These are phyloP conservation scores for Synanceia verrucosa DNA, from an alignment of 2,797 vertebrate genomes.

Conservation along the genomic window DNA sequence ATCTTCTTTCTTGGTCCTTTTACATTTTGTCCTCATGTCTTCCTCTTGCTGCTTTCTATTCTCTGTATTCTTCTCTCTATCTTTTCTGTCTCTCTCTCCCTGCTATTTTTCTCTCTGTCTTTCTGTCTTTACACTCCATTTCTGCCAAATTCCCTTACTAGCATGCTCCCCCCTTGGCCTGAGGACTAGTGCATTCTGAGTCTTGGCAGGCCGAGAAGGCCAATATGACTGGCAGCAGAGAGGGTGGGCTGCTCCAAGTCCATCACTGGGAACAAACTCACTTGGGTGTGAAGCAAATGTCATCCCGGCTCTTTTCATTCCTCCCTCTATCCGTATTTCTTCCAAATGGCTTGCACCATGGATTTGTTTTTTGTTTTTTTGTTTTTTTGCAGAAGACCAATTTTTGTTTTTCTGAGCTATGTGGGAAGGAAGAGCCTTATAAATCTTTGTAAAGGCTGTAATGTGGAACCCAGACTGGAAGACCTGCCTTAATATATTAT, in stretches of 20 bases:
- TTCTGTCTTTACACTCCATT: conserved; percentile 42
- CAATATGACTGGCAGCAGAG: conserved; percentile 62
- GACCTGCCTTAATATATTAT: too few relatives aligned
- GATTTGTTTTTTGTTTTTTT: too few relatives aligned
- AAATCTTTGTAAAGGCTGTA: not conserved
- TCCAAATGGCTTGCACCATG: conserved; percentile 39
- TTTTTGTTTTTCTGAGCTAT: not conserved
- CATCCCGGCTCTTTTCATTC: conserved; percentile 46
- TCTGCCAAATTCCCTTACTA: conserved; percentile 63
- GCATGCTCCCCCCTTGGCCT: conserved; percentile 61
- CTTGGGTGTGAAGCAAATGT: conserved; percentile 71
- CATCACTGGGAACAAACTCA: conserved; percentile 56
- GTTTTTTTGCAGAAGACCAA: not conserved
- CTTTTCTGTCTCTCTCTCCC: not conserved
- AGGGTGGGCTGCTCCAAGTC: conserved; percentile 64
- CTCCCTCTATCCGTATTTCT: conserved; percentile 32
- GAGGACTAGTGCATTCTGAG: conserved; percentile 42
- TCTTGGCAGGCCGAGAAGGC: conserved; percentile 62
- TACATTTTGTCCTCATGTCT: conserved; percentile 19
- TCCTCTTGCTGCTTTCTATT: conserved; percentile 13
- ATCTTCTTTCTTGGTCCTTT: conserved; percentile 3
- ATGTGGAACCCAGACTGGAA: not conserved
- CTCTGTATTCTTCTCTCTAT: not conserved
- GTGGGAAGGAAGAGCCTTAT: not conserved
- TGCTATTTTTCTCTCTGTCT: conserved; percentile 5